phyloP scores from a whole-genome alignment of 2,797 vertebrate genomes.

The Poecile montanus region DNA sequence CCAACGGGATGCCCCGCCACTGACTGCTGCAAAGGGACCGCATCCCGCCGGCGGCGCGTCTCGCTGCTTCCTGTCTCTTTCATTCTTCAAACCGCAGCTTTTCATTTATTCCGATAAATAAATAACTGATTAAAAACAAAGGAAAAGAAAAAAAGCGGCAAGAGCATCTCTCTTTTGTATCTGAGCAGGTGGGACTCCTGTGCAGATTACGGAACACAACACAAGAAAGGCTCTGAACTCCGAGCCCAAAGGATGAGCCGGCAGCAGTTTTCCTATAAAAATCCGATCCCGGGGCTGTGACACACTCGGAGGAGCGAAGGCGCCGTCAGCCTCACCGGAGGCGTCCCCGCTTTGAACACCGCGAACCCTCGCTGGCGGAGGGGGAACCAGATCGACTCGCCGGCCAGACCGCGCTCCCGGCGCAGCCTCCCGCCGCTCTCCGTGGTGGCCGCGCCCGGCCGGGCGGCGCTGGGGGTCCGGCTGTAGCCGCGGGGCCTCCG shows the following conservation, averaged over 20 bases:
- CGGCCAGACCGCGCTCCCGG: neutral
- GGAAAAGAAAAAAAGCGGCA: neutral
- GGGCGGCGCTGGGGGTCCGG: neutral
- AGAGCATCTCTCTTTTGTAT: neutral
- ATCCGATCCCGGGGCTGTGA: neutral
- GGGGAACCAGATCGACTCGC: neutral
- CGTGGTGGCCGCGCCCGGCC: neutral
- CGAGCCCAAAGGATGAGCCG: neutral
- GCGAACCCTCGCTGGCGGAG: neutral
- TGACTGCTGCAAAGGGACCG: conserved; percentile 40
- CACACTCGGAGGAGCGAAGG: neutral
- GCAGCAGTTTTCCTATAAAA: conserved; percentile 40
- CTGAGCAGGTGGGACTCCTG: neutral
- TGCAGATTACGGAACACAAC: neutral
- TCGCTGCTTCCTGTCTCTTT: neutral
- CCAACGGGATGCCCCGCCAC: conserved; percentile 58
- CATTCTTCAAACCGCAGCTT: neutral
- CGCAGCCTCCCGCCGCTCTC: neutral
- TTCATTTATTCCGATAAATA: conserved; percentile 19
- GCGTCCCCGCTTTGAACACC: neutral
- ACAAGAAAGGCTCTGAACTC: neutral
- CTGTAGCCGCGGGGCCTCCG: neutral
- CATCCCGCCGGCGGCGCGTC: neutral
- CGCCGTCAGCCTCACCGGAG: neutral
- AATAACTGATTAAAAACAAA: conserved; percentile 14